phyloP scores from a whole-genome alignment of 2,888 invertebrate species.

The Pheosia tremula region DNA sequence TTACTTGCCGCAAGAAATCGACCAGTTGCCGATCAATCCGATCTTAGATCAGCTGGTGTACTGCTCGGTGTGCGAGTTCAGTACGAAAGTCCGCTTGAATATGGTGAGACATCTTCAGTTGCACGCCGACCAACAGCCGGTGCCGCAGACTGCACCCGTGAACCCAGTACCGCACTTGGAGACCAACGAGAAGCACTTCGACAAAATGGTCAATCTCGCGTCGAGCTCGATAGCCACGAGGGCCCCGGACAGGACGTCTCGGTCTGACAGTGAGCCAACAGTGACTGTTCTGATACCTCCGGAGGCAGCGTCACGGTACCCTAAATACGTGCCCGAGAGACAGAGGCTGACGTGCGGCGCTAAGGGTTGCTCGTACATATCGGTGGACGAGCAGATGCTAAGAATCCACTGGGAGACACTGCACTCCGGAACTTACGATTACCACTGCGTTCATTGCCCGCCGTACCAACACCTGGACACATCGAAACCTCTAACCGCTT shows the following conservation, averaged over 20 bases:
- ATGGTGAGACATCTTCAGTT: conserved; percentile 88
- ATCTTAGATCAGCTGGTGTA: conserved; percentile 85
- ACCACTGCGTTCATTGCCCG: conserved; percentile 90
- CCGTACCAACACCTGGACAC: conserved; percentile 79
- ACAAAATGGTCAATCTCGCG: conserved; percentile 93
- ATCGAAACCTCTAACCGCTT: conserved; percentile 74
- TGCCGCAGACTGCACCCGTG: conserved; percentile 88
- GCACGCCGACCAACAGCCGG: conserved; percentile 87
- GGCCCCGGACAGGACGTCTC: conserved; percentile 44
- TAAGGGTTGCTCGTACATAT: conserved; percentile 87
- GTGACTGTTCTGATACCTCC: conserved; percentile 39
- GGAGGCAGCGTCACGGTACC: conserved; percentile 59
- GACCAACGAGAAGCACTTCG: conserved; percentile 91
- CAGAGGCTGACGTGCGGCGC: conserved; percentile 90
- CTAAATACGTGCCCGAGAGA: conserved; percentile 80
- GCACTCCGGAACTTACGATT: conserved; percentile 85
- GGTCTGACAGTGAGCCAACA: conserved; percentile 20
- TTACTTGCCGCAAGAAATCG: conserved; percentile 85
- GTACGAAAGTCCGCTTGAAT: conserved; percentile 88
- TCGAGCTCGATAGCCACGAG: conserved; percentile 84
- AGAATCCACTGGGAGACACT: conserved; percentile 89
- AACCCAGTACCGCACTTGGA: conserved; percentile 93
- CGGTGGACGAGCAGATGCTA: conserved; percentile 88
- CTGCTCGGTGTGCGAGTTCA: conserved; percentile 88
- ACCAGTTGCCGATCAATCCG: conserved; percentile 86